Base-by-base conservation (phyloP, 2,113 vertebrate species). In the Chascanopsetta lugubris region DNA sequence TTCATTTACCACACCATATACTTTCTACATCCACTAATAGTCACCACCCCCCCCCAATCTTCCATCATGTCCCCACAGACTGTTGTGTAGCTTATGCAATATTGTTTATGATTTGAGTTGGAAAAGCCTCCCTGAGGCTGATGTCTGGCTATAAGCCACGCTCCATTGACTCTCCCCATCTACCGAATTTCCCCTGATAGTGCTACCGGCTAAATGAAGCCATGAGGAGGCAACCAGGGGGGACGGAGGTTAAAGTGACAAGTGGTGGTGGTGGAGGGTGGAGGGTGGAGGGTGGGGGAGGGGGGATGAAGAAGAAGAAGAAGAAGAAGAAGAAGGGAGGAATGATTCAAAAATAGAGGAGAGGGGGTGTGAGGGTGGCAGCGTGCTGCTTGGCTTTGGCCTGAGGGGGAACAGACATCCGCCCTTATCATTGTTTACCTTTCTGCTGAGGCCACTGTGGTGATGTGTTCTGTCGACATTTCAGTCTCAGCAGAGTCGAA, bases 151-250 rank as follows among this genome's bases (percentile, higher is more conserved):
- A 79, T 87, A 82, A 76, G 82, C 87, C 77, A 83, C 86, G 85
- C 84, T 77, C 88, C 90, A 91, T 91, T 92, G 91, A 89, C 90
- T 92, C 82, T 86, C 77, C 84, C 90, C 87, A 91, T 92, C 87
- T 87, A 81, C 79, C 43, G 71, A 89, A 92, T 91, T 92, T 93
- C 92, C 91, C 92, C 84, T 83, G 89, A 88, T 91, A 79, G 85
- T 82, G 85, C 82, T 89, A 82, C 61, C 77, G 82, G 80, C 84
- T 89, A 89, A 91, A 92, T 92, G 85, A 92, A 91, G 87, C 85
- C 66, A 83, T 87, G 77, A 90, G 77, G 74, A 86, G 77, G 54
- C 78, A 59, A 80, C 50, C 32, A 18, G 50, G 50, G 17, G 10
- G 12, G 15, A 67, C 53, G 30, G 47, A 68, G 64, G 74, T 79